These are phyloP conservation scores for Drosophila histrio DNA, from an alignment of 2,888 invertebrate species.

Conservation along the genomic window DNA sequence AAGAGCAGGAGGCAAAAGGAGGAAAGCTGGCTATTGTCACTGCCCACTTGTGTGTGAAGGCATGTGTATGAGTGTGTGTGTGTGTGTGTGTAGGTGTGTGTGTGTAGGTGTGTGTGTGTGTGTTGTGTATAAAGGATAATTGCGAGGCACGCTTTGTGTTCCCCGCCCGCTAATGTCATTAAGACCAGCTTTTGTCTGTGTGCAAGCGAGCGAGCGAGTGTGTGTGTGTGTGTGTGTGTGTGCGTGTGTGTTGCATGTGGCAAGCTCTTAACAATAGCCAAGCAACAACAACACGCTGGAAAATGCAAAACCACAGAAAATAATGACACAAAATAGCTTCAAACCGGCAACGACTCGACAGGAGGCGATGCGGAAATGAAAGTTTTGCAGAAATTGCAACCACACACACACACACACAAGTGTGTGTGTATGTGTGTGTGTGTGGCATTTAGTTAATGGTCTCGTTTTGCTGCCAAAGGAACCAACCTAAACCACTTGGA, in stretches of 20 bases:
- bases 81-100: background rate
- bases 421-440: background rate
- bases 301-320: constrained; percentile 75
- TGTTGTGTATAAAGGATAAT: constrained; percentile 61
- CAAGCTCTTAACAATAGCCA: constrained; percentile 60
- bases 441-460: constrained; percentile 65
- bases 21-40: constrained; percentile 31
- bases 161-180: constrained; percentile 61
- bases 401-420: constrained; percentile 28
- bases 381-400: constrained; percentile 60
- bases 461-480: constrained; percentile 53
- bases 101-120: constrained; percentile 11
- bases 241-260: constrained; percentile 19
- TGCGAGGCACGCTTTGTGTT: constrained; percentile 41
- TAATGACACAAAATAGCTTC: constrained; percentile 72
- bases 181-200: constrained; percentile 49
- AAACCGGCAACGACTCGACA: constrained; percentile 39
- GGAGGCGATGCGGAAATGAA: constrained; percentile 64
- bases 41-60: constrained; percentile 35
- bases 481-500: constrained; percentile 16
- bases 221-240: constrained; percentile 1
- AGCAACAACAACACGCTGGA: constrained; percentile 52
- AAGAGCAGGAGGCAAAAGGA: background rate
- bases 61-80: constrained; percentile 8
- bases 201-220: constrained; percentile 14